Base-by-base conservation (phyloP, 2,888 invertebrate species). In the Seladonia tumulorum region DNA sequence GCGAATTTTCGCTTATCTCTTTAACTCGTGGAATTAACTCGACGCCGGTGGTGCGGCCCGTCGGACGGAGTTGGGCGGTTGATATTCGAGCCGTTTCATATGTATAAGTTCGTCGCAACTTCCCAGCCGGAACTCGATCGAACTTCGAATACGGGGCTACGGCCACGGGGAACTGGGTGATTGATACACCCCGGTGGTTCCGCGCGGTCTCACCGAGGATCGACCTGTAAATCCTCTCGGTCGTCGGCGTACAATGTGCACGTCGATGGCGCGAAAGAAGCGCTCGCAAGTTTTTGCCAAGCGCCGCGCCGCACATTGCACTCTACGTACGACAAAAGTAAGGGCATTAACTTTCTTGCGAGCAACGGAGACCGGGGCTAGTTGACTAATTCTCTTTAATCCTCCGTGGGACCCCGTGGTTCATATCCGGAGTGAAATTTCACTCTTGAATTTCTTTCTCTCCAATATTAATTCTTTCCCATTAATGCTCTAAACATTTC, bases 101-200 rank as follows among this genome's bases (percentile, higher is more conserved):
- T 79, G 88, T 86, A 87, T 82, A 86, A 90, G 85, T 82, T 83
- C 29, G 29, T 71, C 78, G 76, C 78, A 81, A 82, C 83, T 85
- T 73, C 79, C 42, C 39, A 70, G 49, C 77, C 49, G 73, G 71
- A 66, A 80, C 66, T 49, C 35, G 70, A n/a, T 35, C 66, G 70
- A 88, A 89, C 79, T 86, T 89, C 53, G 77, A 70, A 63, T 49
- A 76, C 73, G 66, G 74, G 75, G n/a, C 45, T 70, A 70, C 42
- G 47, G 25, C 57, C 39, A 49, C 63, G 72, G 53, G 22, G 22
- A 68, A 68, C n/a, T 45, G n/a, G 42, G 82, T 89, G 88, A 89
- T 89, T 88, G 90, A 89, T 90, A 85, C 87, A 81, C 84, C 68
- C 80, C 72, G 81, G 79, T 74, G 84, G 81, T 89, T 88, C 53